Conservation (phyloP, 2,888 invertebrate species). For the Apodemia duryi region DNA sequence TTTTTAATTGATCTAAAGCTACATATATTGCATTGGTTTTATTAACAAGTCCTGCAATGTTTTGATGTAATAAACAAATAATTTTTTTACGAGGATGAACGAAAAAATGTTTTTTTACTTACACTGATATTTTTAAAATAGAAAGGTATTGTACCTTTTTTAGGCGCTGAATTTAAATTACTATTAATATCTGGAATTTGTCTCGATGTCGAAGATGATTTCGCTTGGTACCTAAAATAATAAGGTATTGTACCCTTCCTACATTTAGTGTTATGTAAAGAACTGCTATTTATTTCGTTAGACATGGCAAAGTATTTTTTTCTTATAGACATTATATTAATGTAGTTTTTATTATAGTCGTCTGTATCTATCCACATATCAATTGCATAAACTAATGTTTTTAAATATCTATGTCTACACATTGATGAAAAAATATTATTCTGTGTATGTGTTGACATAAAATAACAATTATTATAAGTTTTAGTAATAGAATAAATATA, state of each 20-base stretch:
- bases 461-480: constrained; percentile 2
- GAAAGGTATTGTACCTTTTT: neutral
- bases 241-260: neutral
- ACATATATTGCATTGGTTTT: neutral
- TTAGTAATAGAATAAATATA: neutral
- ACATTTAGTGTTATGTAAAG: neutral
- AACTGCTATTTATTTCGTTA: neutral
- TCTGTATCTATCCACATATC: neutral
- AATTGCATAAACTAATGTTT: neutral
- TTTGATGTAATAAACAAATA: neutral
- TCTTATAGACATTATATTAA: neutral
- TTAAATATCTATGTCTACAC: neutral
- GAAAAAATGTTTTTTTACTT: neutral
- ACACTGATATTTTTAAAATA: neutral
- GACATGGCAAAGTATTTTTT: neutral
- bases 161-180: neutral
- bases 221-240: neutral
- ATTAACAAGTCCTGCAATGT: neutral
- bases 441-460: neutral
- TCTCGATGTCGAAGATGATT: neutral
- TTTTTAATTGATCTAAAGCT: neutral
- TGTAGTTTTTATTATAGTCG: neutral
- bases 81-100: neutral
- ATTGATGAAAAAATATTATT: neutral
- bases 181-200: neutral